Percentiles rank a stretch among this genome's conserved stretches.
Conservation (phyloP, 2,113 vertebrate genomes). For the Calyptomena viridis region DNA sequence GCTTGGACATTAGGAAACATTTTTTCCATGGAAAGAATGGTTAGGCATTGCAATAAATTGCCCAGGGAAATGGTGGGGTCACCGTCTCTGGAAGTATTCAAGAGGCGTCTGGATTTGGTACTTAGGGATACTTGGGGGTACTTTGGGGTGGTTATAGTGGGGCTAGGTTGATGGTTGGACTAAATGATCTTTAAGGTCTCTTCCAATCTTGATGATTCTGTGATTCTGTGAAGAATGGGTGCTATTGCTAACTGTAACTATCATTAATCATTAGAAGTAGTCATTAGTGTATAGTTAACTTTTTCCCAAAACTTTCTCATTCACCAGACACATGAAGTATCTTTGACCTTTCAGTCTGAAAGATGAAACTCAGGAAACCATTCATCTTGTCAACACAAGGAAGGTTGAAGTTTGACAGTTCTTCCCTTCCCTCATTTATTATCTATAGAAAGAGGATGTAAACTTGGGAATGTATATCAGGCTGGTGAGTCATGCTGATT, state of each 20-base stretch:
- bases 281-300: rapidly evolving
- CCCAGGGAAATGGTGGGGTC: neutral
- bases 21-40: neutral
- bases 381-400: neutral
- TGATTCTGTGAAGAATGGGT: neutral
- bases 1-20: neutral
- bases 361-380: neutral
- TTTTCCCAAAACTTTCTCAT: neutral
- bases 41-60: neutral
- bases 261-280: neutral
- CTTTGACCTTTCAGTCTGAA: neutral
- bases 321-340: neutral
- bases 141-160: neutral
- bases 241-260: neutral
- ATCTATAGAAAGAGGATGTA: conserved; percentile 14
- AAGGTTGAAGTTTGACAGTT: neutral
- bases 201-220: neutral
- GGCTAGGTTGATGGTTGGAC: neutral
- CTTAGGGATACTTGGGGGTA: too few species aligned
- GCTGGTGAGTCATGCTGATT: conserved; percentile 39
- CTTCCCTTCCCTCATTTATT: neutral
- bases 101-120: neutral
- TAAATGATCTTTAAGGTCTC: neutral
- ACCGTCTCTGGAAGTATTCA: neutral
- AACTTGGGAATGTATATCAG: neutral